A percentile compares a stretch with the other conserved stretches of the same genome.
phyloP scores from a whole-genome alignment of 1,140 invertebrate species.

The Notospermus geniculatus region DNA sequence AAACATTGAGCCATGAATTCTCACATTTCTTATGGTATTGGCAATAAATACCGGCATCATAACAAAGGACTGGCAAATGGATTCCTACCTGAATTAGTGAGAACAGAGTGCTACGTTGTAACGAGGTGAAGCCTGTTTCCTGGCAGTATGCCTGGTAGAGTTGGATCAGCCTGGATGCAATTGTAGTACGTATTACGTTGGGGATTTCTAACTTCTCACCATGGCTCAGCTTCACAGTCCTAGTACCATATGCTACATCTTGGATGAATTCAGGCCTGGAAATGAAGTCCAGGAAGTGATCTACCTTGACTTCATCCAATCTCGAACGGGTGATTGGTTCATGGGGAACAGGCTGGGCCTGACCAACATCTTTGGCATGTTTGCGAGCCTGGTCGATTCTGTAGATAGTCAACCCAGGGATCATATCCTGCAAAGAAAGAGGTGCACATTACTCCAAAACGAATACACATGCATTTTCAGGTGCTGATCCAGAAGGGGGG shows the following conservation, averaged over 20 bases:
- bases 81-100: too few species aligned
- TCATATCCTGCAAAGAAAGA: background rate
- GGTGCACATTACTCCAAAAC: too few species aligned
- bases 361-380: background rate
- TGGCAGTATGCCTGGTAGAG: background rate
- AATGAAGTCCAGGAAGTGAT: slow-evolving; percentile 5
- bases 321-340: background rate
- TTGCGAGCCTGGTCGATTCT: background rate
- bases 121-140: background rate
- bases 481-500: background rate
- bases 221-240: slow-evolving; percentile 1
- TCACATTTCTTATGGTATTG: too few species aligned
- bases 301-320: slow-evolving; percentile 6
- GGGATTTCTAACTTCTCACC: slow-evolving; percentile 2
- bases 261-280: slow-evolving; percentile 8
- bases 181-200: background rate
- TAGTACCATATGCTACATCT: slow-evolving; percentile 9
- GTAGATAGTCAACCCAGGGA: slow-evolving; percentile 5
- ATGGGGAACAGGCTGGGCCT: background rate
- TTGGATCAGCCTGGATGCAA: background rate
- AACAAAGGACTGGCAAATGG: too few species aligned
- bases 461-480: background rate
- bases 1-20: too few species aligned
- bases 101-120: too few species aligned
- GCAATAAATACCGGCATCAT: too few species aligned